Percentiles rank a stretch among this genome's conserved stretches.
phyloP scores from a whole-genome alignment of 2,888 invertebrate species.

The Himalopsyche kuldschensis region DNA sequence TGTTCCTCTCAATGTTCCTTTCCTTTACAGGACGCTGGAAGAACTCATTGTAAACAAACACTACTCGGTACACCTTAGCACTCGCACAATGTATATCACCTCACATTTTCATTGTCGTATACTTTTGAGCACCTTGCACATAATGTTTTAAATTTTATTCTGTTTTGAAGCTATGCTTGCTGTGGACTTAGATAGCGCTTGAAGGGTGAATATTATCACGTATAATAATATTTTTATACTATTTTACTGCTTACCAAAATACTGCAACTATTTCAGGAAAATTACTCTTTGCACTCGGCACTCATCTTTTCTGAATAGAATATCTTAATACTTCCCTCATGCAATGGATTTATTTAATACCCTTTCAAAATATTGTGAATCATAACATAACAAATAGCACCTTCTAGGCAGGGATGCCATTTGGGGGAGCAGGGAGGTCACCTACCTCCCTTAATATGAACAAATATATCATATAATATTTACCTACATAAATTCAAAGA shows the following conservation, averaged over 20 bases:
- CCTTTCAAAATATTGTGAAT: too few species aligned
- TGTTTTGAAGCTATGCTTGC: conserved; percentile 40
- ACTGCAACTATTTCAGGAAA: not conserved
- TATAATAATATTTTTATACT: not conserved
- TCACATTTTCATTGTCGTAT: conserved; percentile 2
- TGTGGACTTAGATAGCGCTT: conserved; percentile 39
- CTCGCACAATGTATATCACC: conserved; percentile 18
- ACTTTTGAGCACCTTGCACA: conserved; percentile 33
- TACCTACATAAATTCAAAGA: too few species aligned
- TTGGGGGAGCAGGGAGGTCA: too few species aligned
- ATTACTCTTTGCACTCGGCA: not conserved
- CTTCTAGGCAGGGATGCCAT: too few species aligned
- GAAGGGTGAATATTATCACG: conserved; percentile 38
- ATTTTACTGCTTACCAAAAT: not conserved
- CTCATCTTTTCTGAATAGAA: not conserved
- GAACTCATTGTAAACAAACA: not conserved
- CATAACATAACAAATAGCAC: too few species aligned
- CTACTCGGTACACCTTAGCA: conserved; percentile 7
- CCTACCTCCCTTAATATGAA: too few species aligned
- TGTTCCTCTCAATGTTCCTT: not conserved
- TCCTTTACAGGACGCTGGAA: conserved; percentile 16
- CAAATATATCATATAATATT: too few species aligned
- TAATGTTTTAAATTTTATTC: conserved; percentile 36
- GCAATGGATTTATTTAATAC: too few species aligned
- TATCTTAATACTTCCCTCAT: not conserved